Conservation (phyloP, 2,113 vertebrate genomes). For the Sakesphorus luctuosus region DNA sequence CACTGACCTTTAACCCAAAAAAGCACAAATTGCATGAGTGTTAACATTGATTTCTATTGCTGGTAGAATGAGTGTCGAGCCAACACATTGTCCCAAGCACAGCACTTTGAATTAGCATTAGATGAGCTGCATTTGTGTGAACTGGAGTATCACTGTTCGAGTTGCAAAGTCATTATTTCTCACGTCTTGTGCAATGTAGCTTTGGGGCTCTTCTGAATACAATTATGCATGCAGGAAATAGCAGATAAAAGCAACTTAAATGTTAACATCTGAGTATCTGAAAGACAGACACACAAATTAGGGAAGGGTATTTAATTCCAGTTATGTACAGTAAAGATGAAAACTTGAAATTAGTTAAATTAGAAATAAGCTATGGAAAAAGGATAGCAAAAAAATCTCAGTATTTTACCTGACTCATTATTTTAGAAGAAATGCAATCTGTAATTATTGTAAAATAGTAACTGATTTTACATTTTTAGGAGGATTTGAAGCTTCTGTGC, state of each 20-base stretch:
- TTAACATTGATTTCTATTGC: not conserved
- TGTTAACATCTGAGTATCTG: not conserved
- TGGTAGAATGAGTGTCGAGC: not conserved
- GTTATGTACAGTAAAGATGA: not conserved
- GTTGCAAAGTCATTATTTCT: not conserved
- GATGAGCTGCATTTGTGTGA: not conserved
- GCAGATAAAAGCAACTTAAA: not conserved
- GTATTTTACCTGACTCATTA: not conserved
- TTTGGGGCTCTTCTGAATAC: not conserved
- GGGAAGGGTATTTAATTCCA: not conserved
- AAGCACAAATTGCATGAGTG: not conserved
- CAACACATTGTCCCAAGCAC: not conserved
- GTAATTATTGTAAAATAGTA: not conserved
- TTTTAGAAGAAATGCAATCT: not conserved
- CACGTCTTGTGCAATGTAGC: not conserved
- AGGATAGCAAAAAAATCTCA: not conserved
- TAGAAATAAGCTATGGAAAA: not conserved
- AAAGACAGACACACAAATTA: not conserved
- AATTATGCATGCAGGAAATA: not conserved
- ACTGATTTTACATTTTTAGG: not conserved
- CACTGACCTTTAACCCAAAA: constrained; percentile 52
- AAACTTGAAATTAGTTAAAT: not conserved
- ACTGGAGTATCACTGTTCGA: not conserved
- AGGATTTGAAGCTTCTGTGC: not conserved
- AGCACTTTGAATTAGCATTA: not conserved